These are phyloP conservation scores for Leptinotarsa defecta DNA, from an alignment of 1,140 invertebrate species.

Conservation along the genomic window DNA sequence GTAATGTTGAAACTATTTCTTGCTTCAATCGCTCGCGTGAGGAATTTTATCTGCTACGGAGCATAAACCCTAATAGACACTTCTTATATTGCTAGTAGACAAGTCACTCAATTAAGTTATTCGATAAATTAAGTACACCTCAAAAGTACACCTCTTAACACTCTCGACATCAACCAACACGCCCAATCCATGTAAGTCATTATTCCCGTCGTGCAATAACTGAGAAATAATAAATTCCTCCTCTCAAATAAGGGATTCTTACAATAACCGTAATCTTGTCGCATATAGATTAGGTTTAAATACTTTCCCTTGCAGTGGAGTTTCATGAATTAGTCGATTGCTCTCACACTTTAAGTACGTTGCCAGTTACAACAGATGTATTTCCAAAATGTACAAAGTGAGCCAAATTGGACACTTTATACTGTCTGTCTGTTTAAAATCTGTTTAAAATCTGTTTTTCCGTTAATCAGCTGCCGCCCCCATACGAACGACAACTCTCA, in stretches of 20 bases:
- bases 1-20: not conserved
- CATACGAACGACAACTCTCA: too few relatives aligned
- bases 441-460: too few relatives aligned
- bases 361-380: too few relatives aligned
- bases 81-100: not conserved
- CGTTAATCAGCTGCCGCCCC: too few relatives aligned
- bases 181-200: not conserved
- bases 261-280: not conserved
- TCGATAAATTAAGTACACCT: slow-evolving; percentile 1
- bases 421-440: too few relatives aligned
- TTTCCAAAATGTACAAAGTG: too few relatives aligned
- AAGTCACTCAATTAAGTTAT: not conserved
- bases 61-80: not conserved
- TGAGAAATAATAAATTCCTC: not conserved
- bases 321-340: too few relatives aligned
- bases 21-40: not conserved
- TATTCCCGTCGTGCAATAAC: not conserved
- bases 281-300: too few relatives aligned
- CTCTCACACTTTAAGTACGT: too few relatives aligned
- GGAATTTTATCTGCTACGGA: not conserved
- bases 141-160: not conserved
- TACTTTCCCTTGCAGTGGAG: too few relatives aligned
- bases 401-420: too few relatives aligned
- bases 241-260: not conserved
- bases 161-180: not conserved